Evolutionary conservation across 2,113 vertebrate species (phyloP).

Genomic region (Paramormyrops kingsleyae): DNA sequence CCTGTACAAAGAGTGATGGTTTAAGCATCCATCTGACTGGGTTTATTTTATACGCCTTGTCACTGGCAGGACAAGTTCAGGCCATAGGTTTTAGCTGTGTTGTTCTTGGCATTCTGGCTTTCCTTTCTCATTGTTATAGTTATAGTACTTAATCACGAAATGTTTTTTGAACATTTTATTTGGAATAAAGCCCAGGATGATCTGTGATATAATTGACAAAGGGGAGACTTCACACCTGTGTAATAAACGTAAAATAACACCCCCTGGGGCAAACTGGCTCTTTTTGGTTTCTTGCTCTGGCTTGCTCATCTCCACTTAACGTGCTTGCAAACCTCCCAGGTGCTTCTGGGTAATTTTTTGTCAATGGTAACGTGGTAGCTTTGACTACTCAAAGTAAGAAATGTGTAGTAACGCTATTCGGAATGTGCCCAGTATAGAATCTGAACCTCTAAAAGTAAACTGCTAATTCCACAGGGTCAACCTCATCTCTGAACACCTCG

Average conservation of each 20-base stretch:
- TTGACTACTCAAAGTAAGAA: background rate
- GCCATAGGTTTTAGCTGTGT: background rate
- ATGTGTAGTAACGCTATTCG: background rate
- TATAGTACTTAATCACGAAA: background rate
- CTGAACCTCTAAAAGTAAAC: background rate
- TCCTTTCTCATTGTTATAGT: background rate
- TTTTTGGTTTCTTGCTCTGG: background rate
- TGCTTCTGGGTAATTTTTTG: background rate
- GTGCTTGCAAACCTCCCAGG: background rate
- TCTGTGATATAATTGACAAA: background rate
- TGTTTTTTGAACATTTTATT: background rate
- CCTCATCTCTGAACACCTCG: conserved; percentile 99
- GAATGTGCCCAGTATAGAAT: background rate
- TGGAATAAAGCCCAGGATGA: background rate
- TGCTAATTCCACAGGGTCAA: conserved; percentile 71
- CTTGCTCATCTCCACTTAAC: background rate
- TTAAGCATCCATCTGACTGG: background rate
- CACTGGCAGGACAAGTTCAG: background rate
- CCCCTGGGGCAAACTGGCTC: background rate
- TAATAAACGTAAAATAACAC: background rate
- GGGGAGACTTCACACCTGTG: background rate
- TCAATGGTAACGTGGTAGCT: background rate
- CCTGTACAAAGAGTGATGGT: background rate
- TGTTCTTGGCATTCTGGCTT: background rate
- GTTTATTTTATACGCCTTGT: background rate